Percentiles rank a stretch among this genome's conserved stretches.
Evolutionary conservation across 2,797 vertebrate species (phyloP).

Genomic region (Gallirallus australis): DNA sequence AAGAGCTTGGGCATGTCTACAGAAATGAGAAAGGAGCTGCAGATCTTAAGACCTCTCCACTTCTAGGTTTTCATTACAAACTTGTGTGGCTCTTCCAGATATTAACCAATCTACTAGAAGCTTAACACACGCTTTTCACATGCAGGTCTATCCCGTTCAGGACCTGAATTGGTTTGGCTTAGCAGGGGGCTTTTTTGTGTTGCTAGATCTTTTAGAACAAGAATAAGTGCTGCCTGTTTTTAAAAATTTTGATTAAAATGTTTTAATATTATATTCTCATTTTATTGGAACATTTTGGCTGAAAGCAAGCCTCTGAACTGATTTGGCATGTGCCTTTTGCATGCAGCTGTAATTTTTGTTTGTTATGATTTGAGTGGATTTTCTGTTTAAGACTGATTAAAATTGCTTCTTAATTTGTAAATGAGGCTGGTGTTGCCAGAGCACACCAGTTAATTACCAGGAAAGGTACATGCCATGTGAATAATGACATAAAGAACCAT

Average conservation of each 20-base stretch:
- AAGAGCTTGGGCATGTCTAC: background rate
- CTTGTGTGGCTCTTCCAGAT: background rate
- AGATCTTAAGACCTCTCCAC: background rate
- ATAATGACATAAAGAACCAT: background rate
- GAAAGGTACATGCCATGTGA: background rate
- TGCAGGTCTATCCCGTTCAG: background rate
- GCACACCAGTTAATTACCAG: background rate
- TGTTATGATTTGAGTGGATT: background rate
- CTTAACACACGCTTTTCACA: too few relatives aligned
- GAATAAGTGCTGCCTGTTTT: background rate
- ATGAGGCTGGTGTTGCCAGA: background rate
- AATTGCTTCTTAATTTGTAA: constrained; percentile 1
- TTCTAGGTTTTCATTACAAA: background rate
- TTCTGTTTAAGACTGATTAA: constrained; percentile 7
- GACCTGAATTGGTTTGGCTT: background rate
- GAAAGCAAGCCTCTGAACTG: background rate
- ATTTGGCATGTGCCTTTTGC: background rate
- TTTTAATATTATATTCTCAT: background rate
- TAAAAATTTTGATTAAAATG: background rate
- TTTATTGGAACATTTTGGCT: background rate
- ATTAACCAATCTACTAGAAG: background rate
- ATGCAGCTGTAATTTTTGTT: background rate
- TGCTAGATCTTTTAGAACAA: background rate
- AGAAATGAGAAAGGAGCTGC: background rate
- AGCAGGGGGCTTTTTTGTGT: background rate